These are phyloP conservation scores for Lasius fuliginosus DNA, from an alignment of 2,888 invertebrate species.

Conservation along the genomic window DNA sequence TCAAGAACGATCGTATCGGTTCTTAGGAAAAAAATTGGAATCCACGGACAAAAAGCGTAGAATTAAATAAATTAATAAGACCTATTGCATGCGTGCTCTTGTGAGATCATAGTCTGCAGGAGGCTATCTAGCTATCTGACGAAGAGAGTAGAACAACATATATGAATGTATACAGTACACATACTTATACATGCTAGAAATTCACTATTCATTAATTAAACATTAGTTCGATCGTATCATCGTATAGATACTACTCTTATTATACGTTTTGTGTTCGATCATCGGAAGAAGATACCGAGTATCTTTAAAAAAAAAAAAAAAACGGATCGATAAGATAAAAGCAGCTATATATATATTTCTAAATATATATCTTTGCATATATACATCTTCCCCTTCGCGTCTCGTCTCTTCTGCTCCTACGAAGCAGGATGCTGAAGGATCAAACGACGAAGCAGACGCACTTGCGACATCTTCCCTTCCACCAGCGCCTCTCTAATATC, in stretches of 20 bases:
- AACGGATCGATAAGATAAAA: background rate
- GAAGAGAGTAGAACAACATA: background rate
- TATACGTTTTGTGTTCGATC: background rate
- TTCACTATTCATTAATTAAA: background rate
- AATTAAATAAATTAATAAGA: background rate
- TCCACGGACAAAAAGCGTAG: background rate
- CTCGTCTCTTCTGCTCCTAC: too few relatives aligned
- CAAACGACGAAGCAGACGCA: slow-evolving; percentile 17
- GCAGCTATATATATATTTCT: background rate
- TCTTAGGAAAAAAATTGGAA: background rate
- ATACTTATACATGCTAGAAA: too few relatives aligned
- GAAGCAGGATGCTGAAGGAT: background rate
- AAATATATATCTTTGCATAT: background rate
- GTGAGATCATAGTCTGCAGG: background rate
- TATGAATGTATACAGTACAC: too few relatives aligned
- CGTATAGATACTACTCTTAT: background rate
- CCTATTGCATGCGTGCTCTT: background rate
- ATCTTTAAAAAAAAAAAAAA: background rate
- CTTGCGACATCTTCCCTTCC: slow-evolving; percentile 15
- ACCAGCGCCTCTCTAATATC: background rate
- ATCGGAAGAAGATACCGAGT: background rate
- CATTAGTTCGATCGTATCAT: too few relatives aligned
- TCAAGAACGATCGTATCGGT: background rate
- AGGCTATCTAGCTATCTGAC: background rate
- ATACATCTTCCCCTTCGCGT: background rate